Base-by-base conservation (phyloP, 2,888 invertebrate species). In the Andrena fulva region DNA sequence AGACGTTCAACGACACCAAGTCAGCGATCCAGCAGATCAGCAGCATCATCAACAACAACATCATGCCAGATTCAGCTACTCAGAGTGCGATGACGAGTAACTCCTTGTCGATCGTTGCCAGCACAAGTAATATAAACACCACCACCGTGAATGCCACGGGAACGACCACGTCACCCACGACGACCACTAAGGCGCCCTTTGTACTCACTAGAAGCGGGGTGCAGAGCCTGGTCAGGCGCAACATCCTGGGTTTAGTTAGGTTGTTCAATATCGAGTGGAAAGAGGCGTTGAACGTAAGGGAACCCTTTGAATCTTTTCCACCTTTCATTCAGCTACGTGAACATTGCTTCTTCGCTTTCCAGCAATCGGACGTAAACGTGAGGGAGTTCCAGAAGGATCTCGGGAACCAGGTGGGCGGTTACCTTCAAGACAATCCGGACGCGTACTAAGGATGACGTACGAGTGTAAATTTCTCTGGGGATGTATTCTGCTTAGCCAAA, bases 1-100 rank as follows among this genome's bases (percentile, higher is more conserved):
- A 95, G 95, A 94, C 95, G 89, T 94, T 94, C 89, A 94, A 93
- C 84, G 95, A 95, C 71, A 95, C 95, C 0, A 93, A 91, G 82
- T 94, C 94, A 66, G 95, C 95, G 0, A 89, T 94, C 31, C 91
- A 93, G 80, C 94, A 94, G 85, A 94, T 95, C 48, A 93, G 92
- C 67, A 87, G 90, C 48, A 87, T 95, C 59, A 86, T 95, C 24
- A 94, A 93, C 82, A 92, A 74, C 6, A 88, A 70, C 54, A 71
- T 91, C 33, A 81, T 50, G 10, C 87, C 88, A 5, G 90, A 90
- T 12, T 82, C 90, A 5, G 88, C 86, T n/a, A 89, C 90, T 0
- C 74, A 54, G 42, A 77, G 63, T 20, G 63, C 87, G 0, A 70
- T 62, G 8, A 81, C 82, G 2, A 86, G 77, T 12, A 77, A 24